Conservation (phyloP, 2,888 invertebrate genomes). For the Erebia aethiops region DNA sequence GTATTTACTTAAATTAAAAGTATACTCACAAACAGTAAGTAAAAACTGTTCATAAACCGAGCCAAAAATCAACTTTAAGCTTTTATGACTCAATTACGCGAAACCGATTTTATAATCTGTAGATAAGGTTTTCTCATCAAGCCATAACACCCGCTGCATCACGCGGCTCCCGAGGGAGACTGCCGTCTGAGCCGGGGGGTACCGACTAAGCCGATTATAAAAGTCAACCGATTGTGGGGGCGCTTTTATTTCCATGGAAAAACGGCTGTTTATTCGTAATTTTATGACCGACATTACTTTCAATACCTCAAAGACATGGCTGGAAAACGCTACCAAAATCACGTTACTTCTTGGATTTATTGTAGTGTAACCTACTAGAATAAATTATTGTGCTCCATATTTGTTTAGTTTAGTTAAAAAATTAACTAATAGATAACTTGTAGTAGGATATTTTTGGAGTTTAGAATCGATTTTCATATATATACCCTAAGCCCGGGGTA, state of each 20-base stretch:
- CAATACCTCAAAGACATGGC: slow-evolving; percentile 75
- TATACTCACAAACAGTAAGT: background rate
- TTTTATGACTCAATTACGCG: slow-evolving; percentile 77
- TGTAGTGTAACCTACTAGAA: too few relatives aligned
- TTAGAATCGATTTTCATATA: too few relatives aligned
- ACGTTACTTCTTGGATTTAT: slow-evolving; percentile 3
- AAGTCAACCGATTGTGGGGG: slow-evolving; percentile 71
- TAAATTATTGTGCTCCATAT: background rate
- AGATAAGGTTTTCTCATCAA: slow-evolving; percentile 80
- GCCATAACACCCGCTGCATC: slow-evolving; percentile 72
- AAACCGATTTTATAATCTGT: slow-evolving; percentile 78
- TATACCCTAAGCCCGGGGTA: too few relatives aligned
- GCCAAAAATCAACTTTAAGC: slow-evolving; percentile 46
- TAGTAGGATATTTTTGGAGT: too few relatives aligned
- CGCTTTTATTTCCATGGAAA: slow-evolving; percentile 76
- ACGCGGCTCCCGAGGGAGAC: slow-evolving; percentile 62
- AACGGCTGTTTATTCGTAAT: slow-evolving; percentile 81
- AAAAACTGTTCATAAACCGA: slow-evolving; percentile 11
- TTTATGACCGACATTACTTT: slow-evolving; percentile 79
- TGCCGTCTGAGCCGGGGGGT: slow-evolving; percentile 60
- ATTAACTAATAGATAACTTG: too few relatives aligned
- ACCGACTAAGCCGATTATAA: slow-evolving; percentile 78
- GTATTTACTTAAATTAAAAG: background rate
- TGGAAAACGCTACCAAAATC: slow-evolving; percentile 67
- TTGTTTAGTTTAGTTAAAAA: too few relatives aligned